Conservation (phyloP, 2,888 invertebrate species). For the Tribolium freemani region DNA sequence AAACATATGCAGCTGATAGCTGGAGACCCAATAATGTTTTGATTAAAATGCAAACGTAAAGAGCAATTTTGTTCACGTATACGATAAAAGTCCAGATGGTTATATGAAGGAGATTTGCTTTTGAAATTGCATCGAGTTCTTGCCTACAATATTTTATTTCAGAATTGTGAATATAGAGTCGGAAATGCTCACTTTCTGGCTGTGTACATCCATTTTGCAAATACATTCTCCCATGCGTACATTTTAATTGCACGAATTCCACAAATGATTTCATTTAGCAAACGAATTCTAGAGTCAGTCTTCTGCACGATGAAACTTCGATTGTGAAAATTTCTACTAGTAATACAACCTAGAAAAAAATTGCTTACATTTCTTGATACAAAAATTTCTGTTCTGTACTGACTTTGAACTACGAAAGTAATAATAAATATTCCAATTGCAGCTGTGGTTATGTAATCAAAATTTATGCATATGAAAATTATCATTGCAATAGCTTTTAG, state of each 20-base stretch:
- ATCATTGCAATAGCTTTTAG: not conserved
- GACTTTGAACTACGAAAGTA: not conserved
- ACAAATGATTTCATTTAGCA: conserved; percentile 7
- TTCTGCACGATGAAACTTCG: too few species aligned
- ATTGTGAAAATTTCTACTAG: not conserved
- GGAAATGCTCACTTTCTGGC: not conserved
- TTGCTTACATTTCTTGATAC: too few species aligned
- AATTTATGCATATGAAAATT: not conserved
- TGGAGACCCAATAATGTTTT: too few species aligned
- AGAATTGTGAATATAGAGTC: too few species aligned
- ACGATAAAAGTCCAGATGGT: too few species aligned
- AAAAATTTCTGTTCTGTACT: not conserved
- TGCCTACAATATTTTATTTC: not conserved
- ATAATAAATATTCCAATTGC: not conserved
- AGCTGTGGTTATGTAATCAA: not conserved
- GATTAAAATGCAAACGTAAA: too few species aligned
- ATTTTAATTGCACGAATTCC: conserved; percentile 16
- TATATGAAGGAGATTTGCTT: not conserved
- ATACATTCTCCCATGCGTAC: conserved; percentile 20
- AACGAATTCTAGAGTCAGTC: conserved; percentile 15
- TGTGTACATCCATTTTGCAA: not conserved
- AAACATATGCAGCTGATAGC: conserved; percentile 67
- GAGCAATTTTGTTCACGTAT: too few species aligned
- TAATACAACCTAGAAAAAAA: too few species aligned
- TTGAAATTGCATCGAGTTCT: not conserved